These are phyloP conservation scores for Antennarius striatus DNA, from an alignment of 2,113 vertebrate genomes.

Conservation along the genomic window DNA sequence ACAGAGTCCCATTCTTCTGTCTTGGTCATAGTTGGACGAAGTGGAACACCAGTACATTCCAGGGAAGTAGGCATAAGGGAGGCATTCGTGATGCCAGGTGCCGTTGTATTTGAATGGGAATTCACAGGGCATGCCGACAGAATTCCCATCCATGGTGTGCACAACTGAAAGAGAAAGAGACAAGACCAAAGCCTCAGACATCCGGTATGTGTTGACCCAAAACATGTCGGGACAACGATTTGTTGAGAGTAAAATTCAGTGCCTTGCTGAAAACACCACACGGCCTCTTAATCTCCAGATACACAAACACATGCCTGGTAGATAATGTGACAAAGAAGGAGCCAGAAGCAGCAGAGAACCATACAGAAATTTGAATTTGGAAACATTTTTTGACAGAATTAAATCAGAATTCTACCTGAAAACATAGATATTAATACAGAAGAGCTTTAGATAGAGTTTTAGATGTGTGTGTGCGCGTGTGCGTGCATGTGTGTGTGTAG, in stretches of 20 bases:
- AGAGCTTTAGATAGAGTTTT: no score
- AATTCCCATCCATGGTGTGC: slow-evolving; percentile 87
- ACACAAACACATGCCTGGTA: background rate
- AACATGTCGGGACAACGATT: background rate
- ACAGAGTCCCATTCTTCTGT: slow-evolving; percentile 86
- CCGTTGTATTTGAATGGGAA: slow-evolving; percentile 88
- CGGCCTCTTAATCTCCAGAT: background rate
- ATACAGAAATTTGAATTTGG: background rate
- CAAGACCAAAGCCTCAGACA: slow-evolving; percentile 2
- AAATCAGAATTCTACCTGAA: no score
- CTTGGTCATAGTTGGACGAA: slow-evolving; percentile 77
- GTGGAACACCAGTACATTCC: slow-evolving; percentile 87
- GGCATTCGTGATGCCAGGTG: slow-evolving; percentile 88
- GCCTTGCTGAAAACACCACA: background rate
- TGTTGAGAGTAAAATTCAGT: background rate
- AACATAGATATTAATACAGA: no score
- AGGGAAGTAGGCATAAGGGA: slow-evolving; percentile 53
- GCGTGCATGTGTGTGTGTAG: no score
- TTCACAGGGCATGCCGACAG: slow-evolving; percentile 86
- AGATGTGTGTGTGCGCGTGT: no score
- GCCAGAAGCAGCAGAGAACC: background rate
- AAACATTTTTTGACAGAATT: background rate
- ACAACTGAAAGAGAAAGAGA: slow-evolving; percentile 76
- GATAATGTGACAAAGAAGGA: background rate
- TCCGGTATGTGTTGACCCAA: background rate